Base-by-base conservation (phyloP, 2,888 invertebrate species). In the Pyrocoelia pectoralis region DNA sequence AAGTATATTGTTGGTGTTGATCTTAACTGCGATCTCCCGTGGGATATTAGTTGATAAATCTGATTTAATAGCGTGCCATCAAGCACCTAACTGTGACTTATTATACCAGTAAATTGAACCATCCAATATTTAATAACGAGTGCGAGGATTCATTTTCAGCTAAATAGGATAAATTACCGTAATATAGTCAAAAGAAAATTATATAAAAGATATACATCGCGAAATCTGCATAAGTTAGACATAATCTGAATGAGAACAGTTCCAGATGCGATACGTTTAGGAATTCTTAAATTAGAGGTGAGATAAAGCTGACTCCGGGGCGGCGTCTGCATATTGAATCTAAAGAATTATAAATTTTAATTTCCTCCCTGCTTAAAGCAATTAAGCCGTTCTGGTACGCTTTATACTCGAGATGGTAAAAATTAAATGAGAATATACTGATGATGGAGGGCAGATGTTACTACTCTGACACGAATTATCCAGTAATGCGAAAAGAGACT, bases 301-400 rank as follows among this genome's bases (percentile, higher is more conserved):
- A 73, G 72, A 72, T 70, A 70, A 67, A 70, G 64, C 65, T 61
- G 65, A 54, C 61, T 58, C 63, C 57, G 67, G 24, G 24, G 24
- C 24, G 68, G 68, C 61, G 66, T 60, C 69, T 69, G 73, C 70
- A 74, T 73, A 74, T 75, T 74, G 78, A 77, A 77, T 79, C 78
- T 77, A 75, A 72, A 73, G 73, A 74, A 76, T 78, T 79, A 79
- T 80, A 80, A 80, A 80, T 80, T 79, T 78, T 77, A 78, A 80
- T 80, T 79, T 79, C 76, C 74, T 71, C 72, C 68, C 74, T 71
- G 75, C 76, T 76, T 70, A 72, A 74, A 73, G 73, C 75, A 76
- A 78, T 78, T 78, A 78, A 73, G 72, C 72, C 66, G 71, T 68
- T 72, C 74, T 74, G 73, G 70, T 69, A 69, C 70, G 70, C 72